A percentile compares a stretch with the other conserved stretches of the same genome.
Conservation (phyloP, 2,113 vertebrate genomes). For the Daboia siamensis region DNA sequence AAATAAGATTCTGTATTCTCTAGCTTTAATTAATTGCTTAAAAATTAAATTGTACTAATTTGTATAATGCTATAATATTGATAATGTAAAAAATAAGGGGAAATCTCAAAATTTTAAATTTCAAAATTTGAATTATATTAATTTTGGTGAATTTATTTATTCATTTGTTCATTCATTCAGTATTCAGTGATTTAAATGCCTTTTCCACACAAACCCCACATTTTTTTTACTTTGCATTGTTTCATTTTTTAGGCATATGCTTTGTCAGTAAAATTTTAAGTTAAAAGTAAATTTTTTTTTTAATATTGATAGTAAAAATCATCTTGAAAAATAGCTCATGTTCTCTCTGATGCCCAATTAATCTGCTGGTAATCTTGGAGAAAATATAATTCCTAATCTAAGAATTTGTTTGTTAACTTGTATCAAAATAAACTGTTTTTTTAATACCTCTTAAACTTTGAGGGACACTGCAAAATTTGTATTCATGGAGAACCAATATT, state of each 20-base stretch:
- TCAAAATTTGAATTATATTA: background rate
- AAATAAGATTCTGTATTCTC: background rate
- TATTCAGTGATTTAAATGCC: background rate
- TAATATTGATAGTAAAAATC: background rate
- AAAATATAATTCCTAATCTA: background rate
- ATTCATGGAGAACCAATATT: background rate
- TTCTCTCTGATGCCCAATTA: background rate
- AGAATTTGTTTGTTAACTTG: background rate
- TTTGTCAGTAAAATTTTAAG: background rate
- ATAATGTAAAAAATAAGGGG: background rate
- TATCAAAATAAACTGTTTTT: background rate
- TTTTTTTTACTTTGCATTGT: background rate
- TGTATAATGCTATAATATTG: background rate
- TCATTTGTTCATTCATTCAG: background rate
- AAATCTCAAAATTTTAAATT: background rate
- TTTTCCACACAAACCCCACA: background rate
- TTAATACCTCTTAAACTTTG: background rate
- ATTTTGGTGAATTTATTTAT: background rate
- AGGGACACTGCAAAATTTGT: background rate
- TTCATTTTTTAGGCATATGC: background rate
- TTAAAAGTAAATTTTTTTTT: background rate
- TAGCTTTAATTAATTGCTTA: background rate
- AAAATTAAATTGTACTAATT: background rate
- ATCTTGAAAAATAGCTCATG: background rate
- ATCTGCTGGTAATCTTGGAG: background rate